Conservation (phyloP, 2,888 invertebrate genomes). For the Barypeithes pellucidus region DNA sequence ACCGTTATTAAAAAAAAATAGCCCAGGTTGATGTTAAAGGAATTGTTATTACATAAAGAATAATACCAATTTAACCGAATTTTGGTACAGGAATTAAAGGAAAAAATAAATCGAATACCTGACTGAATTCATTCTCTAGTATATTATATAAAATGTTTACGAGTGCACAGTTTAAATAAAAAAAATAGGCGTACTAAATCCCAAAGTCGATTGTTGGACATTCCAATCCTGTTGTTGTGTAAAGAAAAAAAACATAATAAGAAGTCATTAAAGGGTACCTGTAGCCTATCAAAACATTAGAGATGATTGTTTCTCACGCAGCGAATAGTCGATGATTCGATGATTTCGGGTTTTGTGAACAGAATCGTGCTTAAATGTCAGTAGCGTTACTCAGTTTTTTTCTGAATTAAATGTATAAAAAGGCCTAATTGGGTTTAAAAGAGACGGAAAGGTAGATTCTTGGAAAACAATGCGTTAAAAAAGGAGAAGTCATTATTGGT, state of each 20-base stretch:
- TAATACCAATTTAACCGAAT: too few relatives aligned
- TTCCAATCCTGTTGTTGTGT: slow-evolving; percentile 29
- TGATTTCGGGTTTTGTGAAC: slow-evolving; percentile 45
- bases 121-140: neutral
- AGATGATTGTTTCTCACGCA: slow-evolving; percentile 52
- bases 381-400: slow-evolving; percentile 24
- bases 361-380: slow-evolving; percentile 30
- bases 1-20: too few relatives aligned
- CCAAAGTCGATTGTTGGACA: slow-evolving; percentile 29
- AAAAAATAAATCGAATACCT: slow-evolving; percentile 19
- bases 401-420: neutral
- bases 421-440: slow-evolving; percentile 17
- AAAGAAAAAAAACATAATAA: slow-evolving; percentile 35
- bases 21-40: too few relatives aligned
- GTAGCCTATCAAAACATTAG: slow-evolving; percentile 48
- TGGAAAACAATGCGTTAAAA: slow-evolving; percentile 1
- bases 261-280: slow-evolving; percentile 40
- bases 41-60: too few relatives aligned
- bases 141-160: slow-evolving; percentile 9
- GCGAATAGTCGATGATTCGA: slow-evolving; percentile 48
- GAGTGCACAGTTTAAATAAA: slow-evolving; percentile 18
- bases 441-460: neutral
- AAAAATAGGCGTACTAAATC: slow-evolving; percentile 35
- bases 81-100: neutral
- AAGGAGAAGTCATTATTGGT: neutral